A percentile compares a stretch with the other conserved stretches of the same genome.
Conservation (phyloP, 1,140 invertebrate genomes). For the Drosophila dunni region DNA sequence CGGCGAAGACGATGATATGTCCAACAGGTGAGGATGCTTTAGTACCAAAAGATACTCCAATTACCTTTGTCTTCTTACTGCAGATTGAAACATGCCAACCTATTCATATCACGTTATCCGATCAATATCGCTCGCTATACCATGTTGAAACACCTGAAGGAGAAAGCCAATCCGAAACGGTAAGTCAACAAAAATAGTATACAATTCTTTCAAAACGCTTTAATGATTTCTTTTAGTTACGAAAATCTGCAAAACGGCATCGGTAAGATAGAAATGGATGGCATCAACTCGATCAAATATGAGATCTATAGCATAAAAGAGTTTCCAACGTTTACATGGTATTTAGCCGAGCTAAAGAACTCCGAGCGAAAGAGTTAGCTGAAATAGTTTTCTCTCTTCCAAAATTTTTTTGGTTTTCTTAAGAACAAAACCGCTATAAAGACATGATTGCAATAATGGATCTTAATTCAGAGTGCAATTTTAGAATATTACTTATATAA, state of each 20-base stretch:
- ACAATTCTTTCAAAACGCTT: not conserved
- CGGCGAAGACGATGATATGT: slow-evolving; percentile 97
- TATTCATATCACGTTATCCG: slow-evolving; percentile 94
- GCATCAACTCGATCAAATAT: slow-evolving; percentile 94
- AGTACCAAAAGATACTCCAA: not conserved
- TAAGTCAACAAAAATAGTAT: slow-evolving; percentile 75
- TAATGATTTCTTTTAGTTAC: slow-evolving; percentile 87
- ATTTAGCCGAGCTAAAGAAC: slow-evolving; percentile 88
- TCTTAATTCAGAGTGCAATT: slow-evolving; percentile 45
- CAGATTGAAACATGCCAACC: slow-evolving; percentile 89
- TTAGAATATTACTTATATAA: slow-evolving; percentile 57
- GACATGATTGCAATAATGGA: slow-evolving; percentile 14
- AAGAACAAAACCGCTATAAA: slow-evolving; percentile 6
- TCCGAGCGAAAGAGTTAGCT: slow-evolving; percentile 80
- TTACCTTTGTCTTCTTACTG: slow-evolving; percentile 40
- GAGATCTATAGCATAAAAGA: slow-evolving; percentile 89
- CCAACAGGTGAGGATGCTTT: slow-evolving; percentile 85
- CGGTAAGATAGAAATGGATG: slow-evolving; percentile 93
- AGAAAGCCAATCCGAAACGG: slow-evolving; percentile 95
- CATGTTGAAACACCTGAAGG: slow-evolving; percentile 95
- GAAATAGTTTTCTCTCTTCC: slow-evolving; percentile 5
- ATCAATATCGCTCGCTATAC: slow-evolving; percentile 94
- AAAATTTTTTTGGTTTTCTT: not conserved
- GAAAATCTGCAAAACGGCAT: slow-evolving; percentile 93
- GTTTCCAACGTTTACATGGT: slow-evolving; percentile 90